Evolutionary conservation across 2,888 invertebrate genomes (phyloP).

Genomic region (Erebia aethiops): DNA sequence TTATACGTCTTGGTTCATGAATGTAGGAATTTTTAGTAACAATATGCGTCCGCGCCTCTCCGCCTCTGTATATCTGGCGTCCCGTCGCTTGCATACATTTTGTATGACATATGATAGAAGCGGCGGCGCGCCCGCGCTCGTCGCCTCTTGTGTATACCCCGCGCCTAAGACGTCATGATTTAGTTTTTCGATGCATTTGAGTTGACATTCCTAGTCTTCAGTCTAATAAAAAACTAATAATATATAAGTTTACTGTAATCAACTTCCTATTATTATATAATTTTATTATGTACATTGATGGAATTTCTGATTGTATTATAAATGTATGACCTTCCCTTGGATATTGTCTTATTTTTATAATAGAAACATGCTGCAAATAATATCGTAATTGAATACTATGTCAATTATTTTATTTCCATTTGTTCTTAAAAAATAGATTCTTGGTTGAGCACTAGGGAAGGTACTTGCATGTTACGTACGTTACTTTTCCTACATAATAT

Average conservation of each 20-base stretch:
- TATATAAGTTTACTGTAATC: neutral
- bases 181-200: slow-evolving; percentile 22
- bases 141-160: neutral
- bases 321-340: neutral
- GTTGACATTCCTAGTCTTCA: slow-evolving; percentile 60
- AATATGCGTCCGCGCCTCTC: too few species aligned
- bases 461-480: too few species aligned
- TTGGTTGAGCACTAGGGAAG: too few species aligned
- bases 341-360: neutral
- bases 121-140: too few species aligned
- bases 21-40: too few species aligned
- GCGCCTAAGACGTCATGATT: neutral
- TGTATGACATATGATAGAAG: too few species aligned
- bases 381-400: neutral
- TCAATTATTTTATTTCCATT: neutral
- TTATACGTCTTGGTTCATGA: too few species aligned
- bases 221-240: neutral
- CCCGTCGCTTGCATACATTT: too few species aligned
- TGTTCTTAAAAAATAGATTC: too few species aligned
- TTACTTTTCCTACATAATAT: neutral
- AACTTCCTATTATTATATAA: slow-evolving; percentile 1
- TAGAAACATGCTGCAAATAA: neutral
- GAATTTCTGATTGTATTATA: neutral
- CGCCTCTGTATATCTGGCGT: too few species aligned
- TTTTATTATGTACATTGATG: neutral